Evolutionary conservation across 53 echinoderm and acorn worm genomes (phyloP), one percentile per base, ranked within the genome.

Genomic region (Crossaster papposus): DNA sequence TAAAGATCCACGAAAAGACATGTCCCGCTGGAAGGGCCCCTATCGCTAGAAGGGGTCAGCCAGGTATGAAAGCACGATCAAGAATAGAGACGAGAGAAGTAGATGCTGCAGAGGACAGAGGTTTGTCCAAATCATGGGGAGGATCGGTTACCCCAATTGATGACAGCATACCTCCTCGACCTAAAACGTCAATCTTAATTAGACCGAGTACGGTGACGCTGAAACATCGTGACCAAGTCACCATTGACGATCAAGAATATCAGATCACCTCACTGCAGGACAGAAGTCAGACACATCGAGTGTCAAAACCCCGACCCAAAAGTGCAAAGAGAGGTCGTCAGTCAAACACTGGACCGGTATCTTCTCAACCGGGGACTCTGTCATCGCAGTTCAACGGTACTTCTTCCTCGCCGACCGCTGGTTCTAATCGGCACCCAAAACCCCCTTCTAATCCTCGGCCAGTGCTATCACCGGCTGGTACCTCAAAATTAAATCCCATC

Each of bases 151-250:
- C 70, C 64, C 81, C 36, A 18, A 36, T 38, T 17, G 83, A 83
- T 38, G 52, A 64, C 64, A 68, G 54, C 51, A 44, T 52, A 26
- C 35, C 81, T 83, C 72, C 88, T 54, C 81, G 97, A 52, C 92
- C 98, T 64, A 62, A 90, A 63, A 94, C 98, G 80, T 89, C 96
- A 44, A 98, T 92, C 20, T 85, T 98, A 23, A 89, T 92, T 22
- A 81, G 93, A 77, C 98, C 96, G 17, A 98, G 98, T 76, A 90
- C 95, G 79, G 94, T 96, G 52, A 96, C 96, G 28, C 35, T 95
- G 36, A 64, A 77, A 14, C 93, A 96, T 54, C 73, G 93, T 68
- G 85, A 90, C 26, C 80, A 80, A 20, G 96, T 98, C 4, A 98
- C 96, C 14, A 51, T 97, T 34, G 70, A 88, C 58, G 75, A 85